Evolutionary conservation across 2,888 invertebrate species (phyloP), one percentile per base, ranked within the genome.

Genomic region (Cactoblastis cactorum): DNA sequence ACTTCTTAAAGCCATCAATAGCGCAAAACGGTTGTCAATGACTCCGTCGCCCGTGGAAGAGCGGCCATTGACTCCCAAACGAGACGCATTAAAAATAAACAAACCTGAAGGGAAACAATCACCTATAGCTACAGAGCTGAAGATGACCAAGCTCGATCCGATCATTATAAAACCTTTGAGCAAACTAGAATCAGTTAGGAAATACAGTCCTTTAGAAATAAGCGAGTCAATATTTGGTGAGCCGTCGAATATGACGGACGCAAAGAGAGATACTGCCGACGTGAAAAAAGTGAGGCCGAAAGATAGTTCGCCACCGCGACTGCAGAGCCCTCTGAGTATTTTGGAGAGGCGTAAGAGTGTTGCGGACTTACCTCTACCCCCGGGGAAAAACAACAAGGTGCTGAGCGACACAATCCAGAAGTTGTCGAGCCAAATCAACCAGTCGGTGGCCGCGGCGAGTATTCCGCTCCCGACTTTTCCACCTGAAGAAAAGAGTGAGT

Each of bases 361-460:
- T 1, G 81, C 83, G 0, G 90, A 90, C 24, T 56, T 87, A 35
- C 72, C 84, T 2, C 58, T 86, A n/a, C 74, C 76, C 6, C 77
- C 84, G 0, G 87, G 86, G 15, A 90, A 89, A 65, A 92, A 91
- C 59, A 92, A 92, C 54, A 92, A 91, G 61, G 92, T 92, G 33
- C 71, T 92, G 9, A 92, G 91, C 57, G 92, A 92, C 56, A 92
- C 92, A 0, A 92, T 92, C 65, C 92, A 92, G 71, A 92, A 92
- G 65, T 68, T 92, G 28, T 90, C 90, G 14, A 90, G 89, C 62
- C 90, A 90, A 63, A 90, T 90, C 52, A 90, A 88, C 57, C 89
- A 89, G 62, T 73, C 85, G 1, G 72, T 71, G 15, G 80, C 76
- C 9, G 54, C 77, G 1, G 67, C 74, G 0, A 73, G 62, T 51